phyloP scores from a whole-genome alignment of 2,797 vertebrate species.

The Podarcis siculus region DNA sequence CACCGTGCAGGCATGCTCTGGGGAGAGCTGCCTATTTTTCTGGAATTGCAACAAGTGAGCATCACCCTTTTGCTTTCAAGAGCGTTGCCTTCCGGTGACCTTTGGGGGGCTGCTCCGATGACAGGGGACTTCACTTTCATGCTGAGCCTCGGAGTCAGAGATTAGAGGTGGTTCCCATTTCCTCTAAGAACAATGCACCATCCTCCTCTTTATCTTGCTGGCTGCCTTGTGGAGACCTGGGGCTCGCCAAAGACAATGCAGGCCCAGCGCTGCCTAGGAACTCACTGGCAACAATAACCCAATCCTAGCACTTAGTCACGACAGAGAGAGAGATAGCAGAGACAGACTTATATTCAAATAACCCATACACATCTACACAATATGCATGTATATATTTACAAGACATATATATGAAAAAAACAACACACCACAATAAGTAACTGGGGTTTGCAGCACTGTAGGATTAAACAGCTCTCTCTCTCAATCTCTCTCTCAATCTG shows the following conservation, averaged over 20 bases:
- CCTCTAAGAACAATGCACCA: neutral
- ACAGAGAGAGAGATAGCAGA: neutral
- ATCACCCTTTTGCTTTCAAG: neutral
- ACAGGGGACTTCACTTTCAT: neutral
- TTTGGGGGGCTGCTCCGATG: neutral
- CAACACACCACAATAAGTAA: too few relatives aligned
- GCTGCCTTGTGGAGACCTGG: neutral
- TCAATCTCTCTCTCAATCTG: too few relatives aligned
- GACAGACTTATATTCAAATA: too few relatives aligned
- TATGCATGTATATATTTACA: too few relatives aligned
- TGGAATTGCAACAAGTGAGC: neutral
- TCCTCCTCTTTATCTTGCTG: constrained; percentile 19
- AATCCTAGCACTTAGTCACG: neutral
- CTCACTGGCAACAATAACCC: neutral
- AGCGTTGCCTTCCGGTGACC: neutral
- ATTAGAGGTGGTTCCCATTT: neutral
- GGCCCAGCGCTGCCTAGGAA: neutral
- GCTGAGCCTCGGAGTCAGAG: neutral
- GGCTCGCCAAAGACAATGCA: neutral
- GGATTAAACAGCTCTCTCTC: too few relatives aligned
- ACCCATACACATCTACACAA: neutral
- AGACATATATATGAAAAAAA: neutral
- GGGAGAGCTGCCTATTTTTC: neutral
- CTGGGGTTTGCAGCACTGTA: too few relatives aligned
- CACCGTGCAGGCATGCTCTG: too few relatives aligned